Evolutionary conservation across 2,797 vertebrate species (phyloP), one percentile per base, ranked within the genome.

Genomic region (Arnoldichthys spilopterus): DNA sequence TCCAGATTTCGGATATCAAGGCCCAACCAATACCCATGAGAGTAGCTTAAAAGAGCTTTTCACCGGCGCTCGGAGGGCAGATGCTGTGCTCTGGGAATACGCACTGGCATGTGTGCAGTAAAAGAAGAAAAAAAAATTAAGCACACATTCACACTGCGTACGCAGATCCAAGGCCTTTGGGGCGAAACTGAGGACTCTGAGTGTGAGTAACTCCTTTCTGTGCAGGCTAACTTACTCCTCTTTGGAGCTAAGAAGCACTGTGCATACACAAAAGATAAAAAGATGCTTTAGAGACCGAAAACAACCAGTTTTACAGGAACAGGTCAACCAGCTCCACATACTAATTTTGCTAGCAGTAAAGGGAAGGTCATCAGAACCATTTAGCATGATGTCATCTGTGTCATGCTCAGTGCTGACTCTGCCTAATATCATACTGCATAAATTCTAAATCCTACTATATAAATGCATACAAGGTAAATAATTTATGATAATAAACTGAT

Each of bases 1-100:
- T 69, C 64, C 64, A 80, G 71, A 79, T 62, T 72, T 74, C 45
- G 72, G 61, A 70, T 66, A 74, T 80, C 72, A 74, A 80, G 47
- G 72, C 78, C 73, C 54, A 40, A 72, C 24, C 53, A 32, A 74
- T 54, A 24, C 74, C 64, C 58, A 22, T 6, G 64, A 70, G 64
- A 69, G 53, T 24, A 70, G 64, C 72, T 69, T 80, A 53, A 72
- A 80, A 74, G 72, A 69, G 72, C 16, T 80, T 53, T 79, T 53
- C 47, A 80, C 20, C 40, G 34, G 66, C 4, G 34, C 62, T 69
- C 56, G 8, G 43, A 62, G 32, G 30, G 56, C 20, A 45, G 64
- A 69, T 26, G 54, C 15, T 62, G 43, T 62, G 45, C 53, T 37
- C 1, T 4, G 59, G 45, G 63, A 63, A 53, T 47, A 58, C 58